Base-by-base conservation (phyloP, 2,113 vertebrate species). In the Pseudorhombus dupliciocellatus region DNA sequence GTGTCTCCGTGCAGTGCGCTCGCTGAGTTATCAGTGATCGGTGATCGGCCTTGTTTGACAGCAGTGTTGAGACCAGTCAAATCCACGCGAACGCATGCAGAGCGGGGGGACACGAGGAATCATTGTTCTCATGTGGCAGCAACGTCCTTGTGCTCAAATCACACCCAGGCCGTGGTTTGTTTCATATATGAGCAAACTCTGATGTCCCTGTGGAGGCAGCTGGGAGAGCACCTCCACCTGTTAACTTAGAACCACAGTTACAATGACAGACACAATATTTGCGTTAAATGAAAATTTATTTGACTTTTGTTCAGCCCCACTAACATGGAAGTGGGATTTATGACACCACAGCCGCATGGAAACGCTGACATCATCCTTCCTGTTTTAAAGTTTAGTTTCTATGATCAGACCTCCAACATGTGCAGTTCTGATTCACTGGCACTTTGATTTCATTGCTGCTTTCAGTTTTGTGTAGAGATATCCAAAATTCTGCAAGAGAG, bases 391-490 rank as follows among this genome's bases (percentile, higher is more conserved):
- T 44, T n/a, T n/a, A n/a, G n/a, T n/a, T n/a, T n/a, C 42, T 16
- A 18, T 46, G 28, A 21, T 61, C 37, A 63, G 58, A 71, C 1
- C 34, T 62, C 70, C 70, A 63, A 21, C 37, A 53, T 55, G 51
- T 57, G 31, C 74, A 42, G n/a, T n/a, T 31, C 61, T 20, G 66
- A 66, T 69, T 93, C 68, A 92, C 50, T 92, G 90, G 44, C 83
- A 85, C 77, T 93, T 94, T 46, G 74, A 77, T 73, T 93, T 93
- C 67, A 89, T 67, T 14, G 84, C 72, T 24, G 82, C 80, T 79
- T 90, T 93, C 50, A 94, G 73, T 78, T 87, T 92, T 28, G 48
- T 77, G 80, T 93, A 94, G 42, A 92, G 42, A 28, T 40, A 77
- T 21, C 78, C 80, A 26, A 91, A 93, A 73, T 90, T 93, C 93